Evolutionary conservation across 2,113 vertebrate species (phyloP).

Genomic region (Hystrix cristata): DNA sequence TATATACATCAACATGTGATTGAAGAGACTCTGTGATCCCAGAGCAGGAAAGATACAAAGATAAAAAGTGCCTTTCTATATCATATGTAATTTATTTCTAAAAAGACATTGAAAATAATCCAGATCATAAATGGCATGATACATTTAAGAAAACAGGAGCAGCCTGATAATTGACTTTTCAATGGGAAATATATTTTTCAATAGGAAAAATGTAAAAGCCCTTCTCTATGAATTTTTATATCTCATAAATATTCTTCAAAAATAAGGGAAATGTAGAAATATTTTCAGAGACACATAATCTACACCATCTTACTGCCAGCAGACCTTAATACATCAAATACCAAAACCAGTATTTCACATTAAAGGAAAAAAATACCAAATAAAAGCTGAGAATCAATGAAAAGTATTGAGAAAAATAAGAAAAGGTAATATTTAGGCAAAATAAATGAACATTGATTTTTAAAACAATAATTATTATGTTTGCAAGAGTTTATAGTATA

Average conservation of each 20-base stretch:
- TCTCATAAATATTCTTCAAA: background rate
- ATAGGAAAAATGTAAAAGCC: background rate
- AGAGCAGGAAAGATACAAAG: background rate
- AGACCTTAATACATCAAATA: background rate
- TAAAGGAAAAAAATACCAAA: background rate
- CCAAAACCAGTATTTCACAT: background rate
- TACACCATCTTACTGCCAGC: background rate
- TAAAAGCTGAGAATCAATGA: background rate
- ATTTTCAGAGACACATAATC: background rate
- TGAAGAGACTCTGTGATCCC: background rate
- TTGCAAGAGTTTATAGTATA: background rate
- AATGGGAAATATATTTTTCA: background rate
- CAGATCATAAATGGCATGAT: background rate
- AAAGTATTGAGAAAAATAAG: background rate
- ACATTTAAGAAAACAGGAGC: background rate
- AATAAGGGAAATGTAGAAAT: background rate
- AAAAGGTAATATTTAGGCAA: background rate
- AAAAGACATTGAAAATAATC: background rate
- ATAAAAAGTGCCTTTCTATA: background rate
- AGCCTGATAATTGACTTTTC: background rate
- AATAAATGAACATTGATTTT: background rate
- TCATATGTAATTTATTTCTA: background rate
- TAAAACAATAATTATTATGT: constrained; percentile 21
- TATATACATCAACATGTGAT: background rate
- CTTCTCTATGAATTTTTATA: background rate